Conservation (phyloP, 2,888 invertebrate genomes). For the Eristalis tenax region DNA sequence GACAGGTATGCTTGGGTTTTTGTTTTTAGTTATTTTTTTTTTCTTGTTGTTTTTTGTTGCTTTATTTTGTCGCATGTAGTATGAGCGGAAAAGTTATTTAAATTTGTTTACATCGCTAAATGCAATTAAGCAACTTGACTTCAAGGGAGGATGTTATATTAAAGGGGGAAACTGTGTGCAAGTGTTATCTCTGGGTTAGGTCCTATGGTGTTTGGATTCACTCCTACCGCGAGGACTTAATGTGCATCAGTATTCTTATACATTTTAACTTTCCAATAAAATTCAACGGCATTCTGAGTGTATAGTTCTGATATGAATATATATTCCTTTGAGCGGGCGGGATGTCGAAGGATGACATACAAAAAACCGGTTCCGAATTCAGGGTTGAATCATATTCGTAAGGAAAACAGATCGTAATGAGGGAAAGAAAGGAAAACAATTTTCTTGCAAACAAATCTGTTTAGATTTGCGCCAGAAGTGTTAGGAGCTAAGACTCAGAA, state of each 20-base stretch:
- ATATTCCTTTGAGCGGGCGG: not conserved
- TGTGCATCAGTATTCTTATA: not conserved
- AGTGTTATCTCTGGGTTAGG: not conserved
- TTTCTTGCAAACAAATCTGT: not conserved
- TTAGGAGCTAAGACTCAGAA: no score
- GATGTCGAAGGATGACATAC: not conserved
- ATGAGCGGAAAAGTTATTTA: conserved; percentile 15
- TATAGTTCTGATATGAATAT: no score
- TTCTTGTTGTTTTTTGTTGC: conserved; percentile 6
- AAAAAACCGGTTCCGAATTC: not conserved
- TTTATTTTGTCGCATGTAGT: conserved; percentile 5
- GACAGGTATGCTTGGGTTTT: conserved; percentile 57
- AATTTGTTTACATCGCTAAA: conserved; percentile 60
- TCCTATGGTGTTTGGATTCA: not conserved
- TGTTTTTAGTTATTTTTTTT: conserved; percentile 1
- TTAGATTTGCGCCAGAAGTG: no score
- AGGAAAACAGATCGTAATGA: not conserved
- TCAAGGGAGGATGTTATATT: not conserved
- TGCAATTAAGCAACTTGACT: conserved; percentile 28
- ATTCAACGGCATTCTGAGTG: no score
- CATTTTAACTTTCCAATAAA: no score
- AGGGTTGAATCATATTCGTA: not conserved
- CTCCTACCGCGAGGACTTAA: not conserved
- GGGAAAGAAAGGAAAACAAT: not conserved
- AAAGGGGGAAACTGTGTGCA: not conserved